A percentile compares a stretch with the other conserved stretches of the same genome.
phyloP scores from a whole-genome alignment of 1,140 invertebrate genomes.

The Maconellicoccus hirsutus region DNA sequence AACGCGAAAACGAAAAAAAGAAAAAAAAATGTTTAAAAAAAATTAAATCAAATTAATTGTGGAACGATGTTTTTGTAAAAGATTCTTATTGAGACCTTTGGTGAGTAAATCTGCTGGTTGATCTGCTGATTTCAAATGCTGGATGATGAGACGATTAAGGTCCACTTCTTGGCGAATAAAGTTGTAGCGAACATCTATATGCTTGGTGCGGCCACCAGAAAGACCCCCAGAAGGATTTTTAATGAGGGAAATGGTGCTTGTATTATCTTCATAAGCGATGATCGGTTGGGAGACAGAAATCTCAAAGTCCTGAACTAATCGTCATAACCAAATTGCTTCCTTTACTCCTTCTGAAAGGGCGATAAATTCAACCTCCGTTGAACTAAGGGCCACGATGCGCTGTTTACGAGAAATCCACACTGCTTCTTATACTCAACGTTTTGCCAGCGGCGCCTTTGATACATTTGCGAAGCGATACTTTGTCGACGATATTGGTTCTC shows the following conservation, averaged over 20 bases:
- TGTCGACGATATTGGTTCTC: too few species aligned
- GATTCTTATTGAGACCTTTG: too few species aligned
- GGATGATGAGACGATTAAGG: too few species aligned
- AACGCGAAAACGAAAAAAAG: too few species aligned
- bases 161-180: too few species aligned
- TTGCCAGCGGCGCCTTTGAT: constrained; percentile 35
- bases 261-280: constrained; percentile 30
- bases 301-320: constrained; percentile 26
- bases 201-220: constrained; percentile 32
- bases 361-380: constrained; percentile 32
- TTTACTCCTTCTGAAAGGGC: constrained; percentile 30
- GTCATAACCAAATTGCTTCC: constrained; percentile 27
- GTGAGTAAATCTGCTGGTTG: too few species aligned
- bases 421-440: constrained; percentile 31
- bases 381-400: constrained; percentile 28
- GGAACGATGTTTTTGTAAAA: too few species aligned
- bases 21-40: too few species aligned
- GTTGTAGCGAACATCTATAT: constrained; percentile 33
- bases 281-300: constrained; percentile 22
- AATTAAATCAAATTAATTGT: too few species aligned
- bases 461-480: too few species aligned
- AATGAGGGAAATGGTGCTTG: constrained; percentile 30
- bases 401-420: constrained; percentile 31
- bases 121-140: too few species aligned
- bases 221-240: constrained; percentile 27